These are phyloP conservation scores for Tethea ocularis DNA, from an alignment of 2,888 invertebrate species.

Conservation along the genomic window DNA sequence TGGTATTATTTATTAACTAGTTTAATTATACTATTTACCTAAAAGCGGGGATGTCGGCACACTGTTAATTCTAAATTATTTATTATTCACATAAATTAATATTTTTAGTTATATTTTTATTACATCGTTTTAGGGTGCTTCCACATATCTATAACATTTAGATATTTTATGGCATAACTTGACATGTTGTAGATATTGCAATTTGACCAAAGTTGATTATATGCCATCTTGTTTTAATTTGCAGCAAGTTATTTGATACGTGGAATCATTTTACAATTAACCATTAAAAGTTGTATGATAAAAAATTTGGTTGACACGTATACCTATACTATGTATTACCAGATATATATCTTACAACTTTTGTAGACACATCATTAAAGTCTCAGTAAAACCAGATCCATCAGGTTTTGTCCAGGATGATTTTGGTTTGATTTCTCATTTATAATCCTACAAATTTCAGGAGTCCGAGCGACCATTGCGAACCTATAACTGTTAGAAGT, in stretches of 20 bases:
- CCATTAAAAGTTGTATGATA: slow-evolving; percentile 4
- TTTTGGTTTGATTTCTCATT: no score
- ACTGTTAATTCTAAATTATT: slow-evolving; percentile 4
- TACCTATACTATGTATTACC: no score
- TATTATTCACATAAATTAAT: slow-evolving; percentile 1
- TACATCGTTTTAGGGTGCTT: neutral
- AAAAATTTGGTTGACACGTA: neutral
- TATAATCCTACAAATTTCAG: no score
- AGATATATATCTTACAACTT: slow-evolving; percentile 3
- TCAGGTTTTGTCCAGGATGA: neutral
- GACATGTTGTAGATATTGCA: neutral
- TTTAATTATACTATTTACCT: neutral
- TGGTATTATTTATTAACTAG: neutral
- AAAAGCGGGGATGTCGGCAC: slow-evolving; percentile 3
- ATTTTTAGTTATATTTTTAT: neutral
- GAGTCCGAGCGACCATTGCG: no score
- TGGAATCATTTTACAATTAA: slow-evolving; percentile 1
- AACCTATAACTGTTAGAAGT: no score
- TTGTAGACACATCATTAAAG: neutral
- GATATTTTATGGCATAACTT: neutral
- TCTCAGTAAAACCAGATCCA: slow-evolving; percentile 2
- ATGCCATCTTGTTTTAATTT: no score
- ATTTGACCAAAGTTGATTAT: no score
- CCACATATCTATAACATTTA: neutral
- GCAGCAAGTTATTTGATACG: neutral